Percentiles rank a stretch among this genome's conserved stretches.
phyloP scores from a whole-genome alignment of 2,797 vertebrate species.

The Taeniopygia guttata region DNA sequence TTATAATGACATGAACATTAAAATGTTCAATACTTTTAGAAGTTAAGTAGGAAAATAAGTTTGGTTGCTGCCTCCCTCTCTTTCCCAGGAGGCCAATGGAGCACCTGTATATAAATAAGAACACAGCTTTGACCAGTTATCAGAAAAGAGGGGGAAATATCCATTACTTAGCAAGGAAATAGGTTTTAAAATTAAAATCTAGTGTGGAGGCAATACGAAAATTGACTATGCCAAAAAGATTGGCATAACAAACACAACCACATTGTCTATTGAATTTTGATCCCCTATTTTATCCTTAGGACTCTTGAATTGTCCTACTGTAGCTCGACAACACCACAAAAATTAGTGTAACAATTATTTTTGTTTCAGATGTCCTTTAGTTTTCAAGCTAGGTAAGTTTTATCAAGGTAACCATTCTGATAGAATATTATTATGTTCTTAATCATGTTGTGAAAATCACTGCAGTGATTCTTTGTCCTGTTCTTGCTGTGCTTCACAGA shows the following conservation, averaged over 20 bases:
- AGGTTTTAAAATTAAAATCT: background rate
- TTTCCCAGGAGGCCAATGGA: background rate
- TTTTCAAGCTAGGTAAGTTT: background rate
- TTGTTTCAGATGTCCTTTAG: background rate
- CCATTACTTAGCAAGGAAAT: background rate
- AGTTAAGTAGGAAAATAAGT: background rate
- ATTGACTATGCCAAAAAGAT: background rate
- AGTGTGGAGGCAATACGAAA: background rate
- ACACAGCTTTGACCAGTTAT: background rate
- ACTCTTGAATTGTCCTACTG: background rate
- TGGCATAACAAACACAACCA: background rate
- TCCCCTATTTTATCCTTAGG: background rate
- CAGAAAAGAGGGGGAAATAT: background rate
- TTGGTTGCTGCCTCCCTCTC: background rate
- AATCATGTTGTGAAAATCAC: background rate
- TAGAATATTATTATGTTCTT: background rate
- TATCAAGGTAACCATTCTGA: background rate
- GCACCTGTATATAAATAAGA: background rate
- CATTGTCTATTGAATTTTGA: background rate
- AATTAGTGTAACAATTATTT: background rate
- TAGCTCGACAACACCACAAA: fast-evolving
- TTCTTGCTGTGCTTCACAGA: background rate
- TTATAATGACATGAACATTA: background rate
- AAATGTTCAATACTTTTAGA: background rate
- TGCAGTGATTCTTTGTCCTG: background rate